phyloP scores from a whole-genome alignment of 2,888 invertebrate species.

The Colletes collaris region DNA sequence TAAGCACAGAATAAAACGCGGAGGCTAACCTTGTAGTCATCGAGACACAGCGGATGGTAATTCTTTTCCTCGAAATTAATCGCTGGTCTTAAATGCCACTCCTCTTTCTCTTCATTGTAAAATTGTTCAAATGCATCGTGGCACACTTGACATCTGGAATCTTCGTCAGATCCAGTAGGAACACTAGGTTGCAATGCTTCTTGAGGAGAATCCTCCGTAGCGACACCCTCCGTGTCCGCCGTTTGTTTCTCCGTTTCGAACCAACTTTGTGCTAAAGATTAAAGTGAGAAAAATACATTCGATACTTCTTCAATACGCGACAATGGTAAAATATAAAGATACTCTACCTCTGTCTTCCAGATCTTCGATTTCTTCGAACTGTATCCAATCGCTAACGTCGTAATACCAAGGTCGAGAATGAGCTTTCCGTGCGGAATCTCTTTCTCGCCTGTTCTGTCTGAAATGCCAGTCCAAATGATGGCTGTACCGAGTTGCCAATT shows the following conservation, averaged over 20 bases:
- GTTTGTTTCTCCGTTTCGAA: constrained; percentile 90
- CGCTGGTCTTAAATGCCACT: constrained; percentile 97
- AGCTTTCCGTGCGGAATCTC: constrained; percentile 92
- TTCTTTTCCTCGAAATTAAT: constrained; percentile 89
- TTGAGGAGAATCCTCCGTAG: constrained; percentile 85
- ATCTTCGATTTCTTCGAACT: constrained; percentile 97
- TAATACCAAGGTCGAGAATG: constrained; percentile 96
- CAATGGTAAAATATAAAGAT: neutral
- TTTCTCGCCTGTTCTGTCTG: constrained; percentile 94
- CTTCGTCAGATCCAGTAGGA: constrained; percentile 88
- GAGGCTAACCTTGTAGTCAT: constrained; percentile 90
- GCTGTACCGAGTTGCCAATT: constrained; percentile 94
- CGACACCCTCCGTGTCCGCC: constrained; percentile 84
- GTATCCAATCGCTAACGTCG: constrained; percentile 94
- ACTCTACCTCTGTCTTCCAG: constrained; percentile 91
- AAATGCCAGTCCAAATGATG: constrained; percentile 99
- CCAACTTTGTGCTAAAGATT: constrained; percentile 90
- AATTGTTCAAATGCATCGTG: constrained; percentile 97
- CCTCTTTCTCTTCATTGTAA: constrained; percentile 98
- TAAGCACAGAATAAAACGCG: neutral
- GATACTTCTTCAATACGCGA: neutral
- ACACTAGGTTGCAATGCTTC: constrained; percentile 88
- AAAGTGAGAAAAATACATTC: neutral
- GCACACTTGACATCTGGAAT: constrained; percentile 93
- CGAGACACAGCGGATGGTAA: constrained; percentile 95